Base-by-base conservation (phyloP, 2,888 invertebrate genomes). In the Encarsia formosa region DNA sequence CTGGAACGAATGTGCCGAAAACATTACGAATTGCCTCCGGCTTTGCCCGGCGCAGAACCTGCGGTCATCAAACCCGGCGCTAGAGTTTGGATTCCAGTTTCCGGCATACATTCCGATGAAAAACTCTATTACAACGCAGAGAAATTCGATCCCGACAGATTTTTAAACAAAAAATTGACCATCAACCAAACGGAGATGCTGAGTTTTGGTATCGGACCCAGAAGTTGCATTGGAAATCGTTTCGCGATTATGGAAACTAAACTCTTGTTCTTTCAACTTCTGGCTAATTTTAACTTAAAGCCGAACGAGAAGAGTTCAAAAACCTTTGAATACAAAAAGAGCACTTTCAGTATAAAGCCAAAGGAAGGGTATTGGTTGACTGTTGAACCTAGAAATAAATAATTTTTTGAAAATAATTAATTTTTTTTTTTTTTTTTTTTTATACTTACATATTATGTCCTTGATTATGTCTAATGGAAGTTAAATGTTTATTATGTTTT, bases 131-230 rank as follows among this genome's bases (percentile, higher is more conserved):
- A 69, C 0, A 64, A 76, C 15, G 76, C 77, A 0, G 61, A 67
- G 0, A 66, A 65, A 35, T 77, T 77, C 51, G 61, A 73, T 49
- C 76, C 76, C 0, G 74, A 76, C 3, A 63, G 77, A 8, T 76
- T 75, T 51, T 32, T 49, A 4, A 39, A 34, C 0, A 52, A 61
- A 3, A 20, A 44, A 1, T 20, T 47, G 4, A 19, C 18, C 1
- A 32, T 41, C 41, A 46, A 52, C 15, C 32, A 56, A 15, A 46
- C 40, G 1, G 2, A 4, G 2, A 48, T 51, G 31, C 9, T 58
- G 5, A 52, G 46, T 6, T 75, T 75, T 56, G 75, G 75, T 11
- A 44, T 63, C 0, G 75, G 74, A 2, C 73, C 71, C 0, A 59
- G 72, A 42, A 68, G 62, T 45, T 75, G 74, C 47, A 67, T 75